These are phyloP conservation scores for Gastrophryne carolinensis DNA, from an alignment of 2,797 vertebrate species.

Conservation along the genomic window DNA sequence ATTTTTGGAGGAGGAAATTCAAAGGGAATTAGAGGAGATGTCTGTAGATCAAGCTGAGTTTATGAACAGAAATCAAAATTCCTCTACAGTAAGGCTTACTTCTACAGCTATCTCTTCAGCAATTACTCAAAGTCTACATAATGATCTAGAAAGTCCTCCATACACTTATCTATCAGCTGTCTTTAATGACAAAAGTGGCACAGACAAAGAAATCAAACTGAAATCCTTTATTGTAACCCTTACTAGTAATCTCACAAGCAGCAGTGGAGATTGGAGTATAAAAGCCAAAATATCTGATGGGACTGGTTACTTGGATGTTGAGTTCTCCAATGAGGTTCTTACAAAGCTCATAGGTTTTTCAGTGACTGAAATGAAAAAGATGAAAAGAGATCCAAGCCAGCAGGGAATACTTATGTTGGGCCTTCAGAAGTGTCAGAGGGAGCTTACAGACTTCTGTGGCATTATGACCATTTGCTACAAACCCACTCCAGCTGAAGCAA, in stretches of 20 bases:
- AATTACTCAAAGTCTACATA: conserved; percentile 39
- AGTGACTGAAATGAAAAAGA: conserved; percentile 76
- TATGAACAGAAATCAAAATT: conserved; percentile 43
- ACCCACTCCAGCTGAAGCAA: conserved; percentile 66
- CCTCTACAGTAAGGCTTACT: conserved; percentile 48
- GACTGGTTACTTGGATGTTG: conserved; percentile 85
- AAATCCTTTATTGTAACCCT: conserved; percentile 96
- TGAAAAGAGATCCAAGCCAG: conserved; percentile 77
- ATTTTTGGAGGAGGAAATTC: conserved; percentile 71
- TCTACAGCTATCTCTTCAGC: conserved; percentile 6
- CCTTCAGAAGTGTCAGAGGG: conserved; percentile 85
- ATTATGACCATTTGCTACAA: conserved; percentile 83
- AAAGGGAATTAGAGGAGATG: conserved; percentile 61
- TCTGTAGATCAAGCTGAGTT: conserved; percentile 38
- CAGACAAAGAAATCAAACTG: conserved; percentile 68
- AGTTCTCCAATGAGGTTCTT: conserved; percentile 82
- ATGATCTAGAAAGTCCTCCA: conserved; percentile 71
- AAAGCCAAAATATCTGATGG: conserved; percentile 89
- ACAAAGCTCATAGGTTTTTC: conserved; percentile 87
- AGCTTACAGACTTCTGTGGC: conserved; percentile 92
- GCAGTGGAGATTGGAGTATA: conserved; percentile 76
- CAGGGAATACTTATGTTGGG: conserved; percentile 74
- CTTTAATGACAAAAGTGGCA: conserved; percentile 60
- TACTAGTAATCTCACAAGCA: conserved; percentile 81
- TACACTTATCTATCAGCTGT: conserved; percentile 85